Percentiles rank a stretch among this genome's conserved stretches.
These are phyloP conservation scores for Reticulitermes speratus DNA, from an alignment of 1,140 invertebrate species.

Conservation along the genomic window DNA sequence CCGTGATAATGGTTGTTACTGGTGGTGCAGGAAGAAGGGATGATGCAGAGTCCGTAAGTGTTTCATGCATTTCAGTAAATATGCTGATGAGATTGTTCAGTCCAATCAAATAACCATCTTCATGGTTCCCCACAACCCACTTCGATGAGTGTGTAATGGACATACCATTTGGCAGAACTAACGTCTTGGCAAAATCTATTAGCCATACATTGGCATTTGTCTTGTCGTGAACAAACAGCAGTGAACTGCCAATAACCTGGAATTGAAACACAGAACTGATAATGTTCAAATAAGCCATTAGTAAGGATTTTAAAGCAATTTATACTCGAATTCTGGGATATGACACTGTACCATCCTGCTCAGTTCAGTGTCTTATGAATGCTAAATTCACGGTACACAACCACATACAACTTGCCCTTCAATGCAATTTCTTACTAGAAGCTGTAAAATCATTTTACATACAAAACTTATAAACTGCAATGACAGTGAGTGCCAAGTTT, in stretches of 20 bases:
- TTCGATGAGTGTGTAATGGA: slow-evolving; percentile 75
- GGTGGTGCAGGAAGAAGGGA: neutral
- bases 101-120: slow-evolving; percentile 95
- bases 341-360: too few species aligned
- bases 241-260: slow-evolving; percentile 91
- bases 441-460: too few species aligned
- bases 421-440: too few species aligned
- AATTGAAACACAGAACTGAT: slow-evolving; percentile 40
- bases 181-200: slow-evolving; percentile 98
- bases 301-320: neutral
- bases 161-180: slow-evolving; percentile 72
- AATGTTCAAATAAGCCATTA: neutral
- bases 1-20: slow-evolving; percentile 22
- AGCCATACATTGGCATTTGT: slow-evolving; percentile 90
- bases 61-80: slow-evolving; percentile 58
- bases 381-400: too few species aligned
- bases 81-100: slow-evolving; percentile 92
- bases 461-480: too few species aligned
- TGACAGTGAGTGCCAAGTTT: too few species aligned
- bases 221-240: slow-evolving; percentile 93
- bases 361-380: too few species aligned
- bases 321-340: too few species aligned
- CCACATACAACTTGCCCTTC: too few species aligned
- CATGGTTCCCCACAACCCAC: slow-evolving; percentile 97
- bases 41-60: neutral